phyloP scores from a whole-genome alignment of 2,888 invertebrate genomes.

The Mythimna pallens region DNA sequence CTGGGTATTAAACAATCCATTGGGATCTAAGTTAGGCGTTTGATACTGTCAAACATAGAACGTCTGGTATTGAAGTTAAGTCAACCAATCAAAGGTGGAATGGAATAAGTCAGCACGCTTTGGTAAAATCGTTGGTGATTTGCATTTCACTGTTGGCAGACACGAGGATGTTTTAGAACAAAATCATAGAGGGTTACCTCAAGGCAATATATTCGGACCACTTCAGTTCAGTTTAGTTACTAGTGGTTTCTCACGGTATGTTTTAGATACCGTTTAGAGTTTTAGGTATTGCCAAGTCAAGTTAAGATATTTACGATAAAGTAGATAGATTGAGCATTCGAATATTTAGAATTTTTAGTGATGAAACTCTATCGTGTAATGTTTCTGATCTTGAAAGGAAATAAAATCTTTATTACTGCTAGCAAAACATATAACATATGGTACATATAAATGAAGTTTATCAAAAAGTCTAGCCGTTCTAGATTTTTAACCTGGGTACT shows the following conservation, averaged over 20 bases:
- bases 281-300: constrained; percentile 40
- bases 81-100: background rate
- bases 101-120: background rate
- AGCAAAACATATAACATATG: background rate
- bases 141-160: background rate
- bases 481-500: no score
- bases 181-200: constrained; percentile 19
- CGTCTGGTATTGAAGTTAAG: background rate
- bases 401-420: background rate
- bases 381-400: background rate
- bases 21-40: constrained; percentile 6
- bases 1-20: background rate
- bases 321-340: constrained; percentile 19
- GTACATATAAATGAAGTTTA: background rate
- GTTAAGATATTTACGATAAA: constrained; percentile 33
- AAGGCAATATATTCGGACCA: constrained; percentile 39
- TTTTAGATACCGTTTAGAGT: constrained; percentile 29
- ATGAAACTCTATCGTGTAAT: background rate
- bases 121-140: background rate
- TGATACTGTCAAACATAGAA: constrained; percentile 18
- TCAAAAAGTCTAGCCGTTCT: background rate
- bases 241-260: constrained; percentile 26
- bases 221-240: constrained; percentile 24
- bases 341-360: constrained; percentile 30
- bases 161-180: background rate